phyloP scores from a whole-genome alignment of 2,113 vertebrate species.

The Austrofundulus limnaeus region DNA sequence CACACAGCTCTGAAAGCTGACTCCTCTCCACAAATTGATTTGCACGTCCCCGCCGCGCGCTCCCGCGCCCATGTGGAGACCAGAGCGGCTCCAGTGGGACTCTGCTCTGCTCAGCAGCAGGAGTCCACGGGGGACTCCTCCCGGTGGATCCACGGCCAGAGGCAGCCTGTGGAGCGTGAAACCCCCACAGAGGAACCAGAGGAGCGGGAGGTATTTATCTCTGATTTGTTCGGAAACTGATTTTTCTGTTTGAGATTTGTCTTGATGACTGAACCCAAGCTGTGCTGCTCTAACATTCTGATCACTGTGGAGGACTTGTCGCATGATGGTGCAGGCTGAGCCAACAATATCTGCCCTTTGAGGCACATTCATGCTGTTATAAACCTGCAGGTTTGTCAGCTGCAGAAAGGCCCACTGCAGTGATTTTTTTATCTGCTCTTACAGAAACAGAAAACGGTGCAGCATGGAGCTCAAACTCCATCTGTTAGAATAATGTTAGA shows the following conservation, averaged over 20 bases:
- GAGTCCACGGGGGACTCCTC: neutral
- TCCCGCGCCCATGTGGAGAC: slow-evolving; percentile 6
- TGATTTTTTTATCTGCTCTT: neutral
- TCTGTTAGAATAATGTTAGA: no score
- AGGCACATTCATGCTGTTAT: neutral
- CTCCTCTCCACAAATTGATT: no score
- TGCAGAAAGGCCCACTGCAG: neutral
- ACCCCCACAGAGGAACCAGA: neutral
- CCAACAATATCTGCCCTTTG: neutral
- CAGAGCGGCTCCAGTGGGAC: slow-evolving; percentile 26
- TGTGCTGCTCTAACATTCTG: no score
- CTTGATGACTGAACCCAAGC: neutral
- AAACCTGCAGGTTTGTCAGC: no score
- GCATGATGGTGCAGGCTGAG: slow-evolving; percentile 18
- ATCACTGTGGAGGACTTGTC: neutral
- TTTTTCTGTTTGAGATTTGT: no score
- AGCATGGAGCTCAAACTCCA: neutral
- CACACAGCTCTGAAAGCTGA: no score
- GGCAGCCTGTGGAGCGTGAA: neutral
- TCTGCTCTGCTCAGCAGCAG: neutral
- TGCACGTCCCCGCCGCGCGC: slow-evolving; percentile 34
- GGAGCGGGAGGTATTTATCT: slow-evolving; percentile 19
- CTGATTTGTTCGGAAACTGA: no score
- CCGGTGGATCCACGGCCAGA: slow-evolving; percentile 13
- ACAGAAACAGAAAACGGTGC: neutral